Percentiles rank a stretch among this genome's conserved stretches.
Conservation (phyloP, 2,797 vertebrate genomes). For the Paratrypauchen microcephalus region DNA sequence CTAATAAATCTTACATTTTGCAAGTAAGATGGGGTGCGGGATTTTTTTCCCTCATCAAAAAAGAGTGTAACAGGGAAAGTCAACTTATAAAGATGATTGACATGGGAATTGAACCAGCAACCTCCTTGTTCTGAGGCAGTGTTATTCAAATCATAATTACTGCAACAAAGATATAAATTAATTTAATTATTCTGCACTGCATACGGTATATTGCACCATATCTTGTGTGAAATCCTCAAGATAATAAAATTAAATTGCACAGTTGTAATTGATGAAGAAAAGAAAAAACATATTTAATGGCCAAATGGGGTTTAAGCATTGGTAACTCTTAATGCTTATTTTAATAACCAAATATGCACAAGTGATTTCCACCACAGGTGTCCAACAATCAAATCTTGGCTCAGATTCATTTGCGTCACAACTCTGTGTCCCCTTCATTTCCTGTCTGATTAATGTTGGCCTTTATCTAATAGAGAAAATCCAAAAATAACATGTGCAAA, state of each 20-base stretch:
- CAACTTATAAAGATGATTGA: background rate
- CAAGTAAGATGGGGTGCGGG: too few species aligned
- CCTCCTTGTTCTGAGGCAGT: background rate
- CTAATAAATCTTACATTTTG: too few species aligned
- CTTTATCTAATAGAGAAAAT: slow-evolving; percentile 8
- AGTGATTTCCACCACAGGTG: background rate
- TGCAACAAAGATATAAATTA: too few species aligned
- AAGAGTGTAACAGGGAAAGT: background rate
- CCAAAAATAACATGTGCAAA: slow-evolving; percentile 25
- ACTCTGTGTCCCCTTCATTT: slow-evolving; percentile 3
- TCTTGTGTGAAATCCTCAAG: too few species aligned
- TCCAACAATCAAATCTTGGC: slow-evolving; percentile 5
- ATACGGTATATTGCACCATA: too few species aligned
- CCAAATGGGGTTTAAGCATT: background rate
- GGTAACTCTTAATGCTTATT: too few species aligned
- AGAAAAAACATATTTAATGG: too few species aligned
- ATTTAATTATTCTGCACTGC: too few species aligned
- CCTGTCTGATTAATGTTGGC: slow-evolving; percentile 4
- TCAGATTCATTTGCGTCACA: slow-evolving; percentile 7
- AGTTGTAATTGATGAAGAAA: too few species aligned
- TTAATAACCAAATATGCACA: background rate
- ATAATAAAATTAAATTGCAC: background rate
- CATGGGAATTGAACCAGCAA: background rate
- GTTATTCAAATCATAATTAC: too few species aligned
- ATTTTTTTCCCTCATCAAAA: too few species aligned